Evolutionary conservation across 2,888 invertebrate species (phyloP), one percentile per base, ranked within the genome.

Genomic region (Athalia circularis): DNA sequence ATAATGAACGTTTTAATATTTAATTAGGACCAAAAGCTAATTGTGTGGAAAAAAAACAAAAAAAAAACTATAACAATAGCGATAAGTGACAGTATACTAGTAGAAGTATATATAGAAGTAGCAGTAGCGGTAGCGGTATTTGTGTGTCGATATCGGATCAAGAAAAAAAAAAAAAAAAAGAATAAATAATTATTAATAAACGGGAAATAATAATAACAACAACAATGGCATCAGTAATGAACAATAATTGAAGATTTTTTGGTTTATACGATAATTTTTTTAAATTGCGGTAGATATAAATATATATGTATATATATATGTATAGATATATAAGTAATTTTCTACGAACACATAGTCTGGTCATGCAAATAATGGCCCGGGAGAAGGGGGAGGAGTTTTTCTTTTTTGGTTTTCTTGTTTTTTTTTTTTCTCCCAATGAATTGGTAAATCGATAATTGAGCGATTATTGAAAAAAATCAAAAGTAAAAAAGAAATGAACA

Each of bases 311-410:
- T 29, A 29, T 52, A 68, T 8, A 68, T 52, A 68, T 15, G 50
- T 67, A 52, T 67, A 29, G 52, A 54, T 77, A 67, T 57, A 59
- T 72, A 47, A 6, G 11, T 72, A 47, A 54, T 77, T 85, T 83
- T 86, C 90, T 90, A 90, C 89, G 87, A 90, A 87, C 86, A 90
- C 74, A 74, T 86, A 89, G 88, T 90, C 88, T 89, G 86, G 87
- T 89, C 90, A 90, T 90, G 90, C 90, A 90, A 88, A 88, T 89
- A 89, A 88, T 88, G 88, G 88, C 89, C 89, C 89, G 88, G 88
- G 87, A 89, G 88, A 89, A 88, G 87, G 86, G 86, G 86, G 84
- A 48, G 75, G 52, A 90, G 80, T 57, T 68, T 43, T 61, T n/a
- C 57, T 57, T 59, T 47, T 45, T 9, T 52, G 9, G 43, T 68